Conservation (phyloP, 1,140 invertebrate genomes). For the Ostrea denselamellosa region DNA sequence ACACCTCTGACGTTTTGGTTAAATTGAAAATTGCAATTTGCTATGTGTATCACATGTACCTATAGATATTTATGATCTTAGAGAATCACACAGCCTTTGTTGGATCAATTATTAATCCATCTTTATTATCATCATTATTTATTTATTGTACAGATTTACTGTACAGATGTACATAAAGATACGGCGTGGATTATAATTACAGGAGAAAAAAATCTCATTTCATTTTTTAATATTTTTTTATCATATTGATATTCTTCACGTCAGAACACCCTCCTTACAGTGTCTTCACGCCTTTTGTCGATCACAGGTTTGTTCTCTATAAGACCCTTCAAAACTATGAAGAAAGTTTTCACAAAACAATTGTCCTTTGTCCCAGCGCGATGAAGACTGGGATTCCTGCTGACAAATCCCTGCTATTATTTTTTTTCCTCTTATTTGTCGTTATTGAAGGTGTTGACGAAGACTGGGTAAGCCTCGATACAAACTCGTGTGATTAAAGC, state of each 20-base stretch:
- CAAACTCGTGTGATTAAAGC: slow-evolving; percentile 33
- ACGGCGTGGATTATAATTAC: neutral
- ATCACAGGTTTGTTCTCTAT: neutral
- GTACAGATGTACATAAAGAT: neutral
- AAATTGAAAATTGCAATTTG: too few relatives aligned
- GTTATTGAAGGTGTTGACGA: slow-evolving; percentile 26
- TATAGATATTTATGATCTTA: too few relatives aligned
- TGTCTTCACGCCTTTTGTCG: neutral
- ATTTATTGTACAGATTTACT: too few relatives aligned
- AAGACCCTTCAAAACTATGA: slow-evolving; percentile 19
- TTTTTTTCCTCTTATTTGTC: slow-evolving; percentile 2
- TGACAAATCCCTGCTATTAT: slow-evolving; percentile 36
- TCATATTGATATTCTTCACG: neutral
- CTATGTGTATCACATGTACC: too few relatives aligned
- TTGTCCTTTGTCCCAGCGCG: neutral
- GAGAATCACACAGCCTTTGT: too few relatives aligned
- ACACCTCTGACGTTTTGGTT: too few relatives aligned
- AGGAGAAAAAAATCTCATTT: neutral
- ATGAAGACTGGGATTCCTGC: neutral
- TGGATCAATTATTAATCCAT: too few relatives aligned
- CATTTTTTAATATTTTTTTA: neutral
- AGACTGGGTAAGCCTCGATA: neutral
- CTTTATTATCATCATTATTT: too few relatives aligned
- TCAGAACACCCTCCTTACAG: neutral
- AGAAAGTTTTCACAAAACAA: slow-evolving; percentile 7